Conservation (phyloP, 2,797 vertebrate species). For the Halcyon badia region DNA sequence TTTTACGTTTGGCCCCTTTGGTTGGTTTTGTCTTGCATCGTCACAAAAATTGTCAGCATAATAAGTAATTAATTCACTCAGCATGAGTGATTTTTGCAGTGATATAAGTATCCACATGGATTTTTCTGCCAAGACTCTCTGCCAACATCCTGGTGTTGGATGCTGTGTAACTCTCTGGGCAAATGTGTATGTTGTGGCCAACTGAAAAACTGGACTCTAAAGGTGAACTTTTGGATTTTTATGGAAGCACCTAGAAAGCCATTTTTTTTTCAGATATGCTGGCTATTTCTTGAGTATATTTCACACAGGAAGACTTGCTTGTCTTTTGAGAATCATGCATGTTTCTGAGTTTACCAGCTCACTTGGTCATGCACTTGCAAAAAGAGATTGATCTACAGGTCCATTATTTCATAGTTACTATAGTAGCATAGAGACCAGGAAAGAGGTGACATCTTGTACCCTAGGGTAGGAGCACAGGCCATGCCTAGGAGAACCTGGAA, state of each 20-base stretch:
- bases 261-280: not conserved
- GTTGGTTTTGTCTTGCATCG: not conserved
- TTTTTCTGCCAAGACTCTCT: conserved; percentile 1
- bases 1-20: conserved; percentile 6
- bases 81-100: conserved; percentile 5
- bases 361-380: not conserved
- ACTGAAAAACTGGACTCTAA: not conserved
- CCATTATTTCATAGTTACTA: not conserved
- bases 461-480: not conserved
- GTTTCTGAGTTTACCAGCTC: not conserved
- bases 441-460: not conserved
- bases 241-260: not conserved
- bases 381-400: not conserved
- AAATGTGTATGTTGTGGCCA: not conserved
- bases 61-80: conserved; percentile 17
- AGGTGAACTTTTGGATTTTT: not conserved
- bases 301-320: not conserved
- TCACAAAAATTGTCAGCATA: conserved; percentile 25
- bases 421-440: not conserved
- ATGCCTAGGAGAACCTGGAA: not conserved
- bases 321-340: not conserved
- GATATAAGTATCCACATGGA: not conserved
- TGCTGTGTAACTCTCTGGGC: not conserved
- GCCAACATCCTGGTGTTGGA: not conserved
- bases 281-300: not conserved